A percentile compares a stretch with the other conserved stretches of the same genome.
These are phyloP conservation scores for Aepyceros melampus DNA, from an alignment of 2,113 vertebrate species.

Conservation along the genomic window DNA sequence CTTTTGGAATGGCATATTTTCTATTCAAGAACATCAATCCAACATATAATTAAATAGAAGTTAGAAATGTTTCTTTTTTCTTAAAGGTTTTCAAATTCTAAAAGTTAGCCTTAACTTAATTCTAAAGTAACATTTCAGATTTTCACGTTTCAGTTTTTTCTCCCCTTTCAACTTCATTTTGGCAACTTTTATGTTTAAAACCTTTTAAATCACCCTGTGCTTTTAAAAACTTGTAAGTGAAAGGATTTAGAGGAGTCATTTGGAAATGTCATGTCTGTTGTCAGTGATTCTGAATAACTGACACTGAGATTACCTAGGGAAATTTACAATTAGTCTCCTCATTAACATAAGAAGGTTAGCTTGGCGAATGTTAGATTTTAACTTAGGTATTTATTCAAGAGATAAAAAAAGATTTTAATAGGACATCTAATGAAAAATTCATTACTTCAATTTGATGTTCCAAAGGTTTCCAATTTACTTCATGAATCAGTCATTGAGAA, in stretches of 20 bases:
- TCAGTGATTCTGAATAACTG: slow-evolving; percentile 83
- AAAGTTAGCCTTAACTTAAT: background rate
- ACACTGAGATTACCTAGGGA: slow-evolving; percentile 80
- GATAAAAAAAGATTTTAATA: slow-evolving; percentile 62
- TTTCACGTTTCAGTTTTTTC: background rate
- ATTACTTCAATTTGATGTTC: slow-evolving; percentile 53
- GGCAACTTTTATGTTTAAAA: slow-evolving; percentile 7
- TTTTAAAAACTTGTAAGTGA: slow-evolving; percentile 75
- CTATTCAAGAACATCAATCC: background rate
- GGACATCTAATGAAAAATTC: slow-evolving; percentile 73
- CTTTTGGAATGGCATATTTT: background rate
- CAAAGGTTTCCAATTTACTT: slow-evolving; percentile 37
- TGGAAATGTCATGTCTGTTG: slow-evolving; percentile 79
- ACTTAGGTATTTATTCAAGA: slow-evolving; percentile 77
- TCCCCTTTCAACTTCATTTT: slow-evolving; percentile 9
- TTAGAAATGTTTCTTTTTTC: background rate
- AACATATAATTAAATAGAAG: background rate
- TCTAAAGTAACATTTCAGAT: background rate
- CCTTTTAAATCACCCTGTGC: slow-evolving; percentile 52
- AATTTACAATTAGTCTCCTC: slow-evolving; percentile 82
- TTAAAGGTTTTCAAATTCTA: background rate
- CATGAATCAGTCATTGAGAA: slow-evolving; percentile 56
- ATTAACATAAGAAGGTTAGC: slow-evolving; percentile 81
- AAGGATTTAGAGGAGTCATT: slow-evolving; percentile 80
- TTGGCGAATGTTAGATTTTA: slow-evolving; percentile 75